These are phyloP conservation scores for Reinhardtius hippoglossoides DNA, from an alignment of 2,113 vertebrate genomes.

Conservation along the genomic window DNA sequence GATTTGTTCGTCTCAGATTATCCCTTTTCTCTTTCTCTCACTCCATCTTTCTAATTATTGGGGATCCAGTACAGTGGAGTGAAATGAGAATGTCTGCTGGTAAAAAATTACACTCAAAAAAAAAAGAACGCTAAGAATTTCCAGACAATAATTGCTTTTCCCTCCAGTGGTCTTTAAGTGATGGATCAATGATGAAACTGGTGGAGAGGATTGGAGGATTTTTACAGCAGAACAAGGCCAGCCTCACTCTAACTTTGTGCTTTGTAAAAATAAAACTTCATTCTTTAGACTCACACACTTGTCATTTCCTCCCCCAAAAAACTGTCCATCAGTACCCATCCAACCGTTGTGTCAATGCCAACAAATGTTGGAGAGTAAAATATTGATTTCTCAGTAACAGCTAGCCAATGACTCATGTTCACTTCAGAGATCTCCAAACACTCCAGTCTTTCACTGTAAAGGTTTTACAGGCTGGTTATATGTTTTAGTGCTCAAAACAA, in stretches of 20 bases:
- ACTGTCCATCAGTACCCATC: constrained; percentile 11
- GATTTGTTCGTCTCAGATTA: constrained; percentile 57
- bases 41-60: constrained; percentile 59
- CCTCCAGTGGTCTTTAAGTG: constrained; percentile 32
- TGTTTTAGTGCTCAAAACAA: constrained; percentile 57
- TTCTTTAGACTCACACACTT: constrained; percentile 17
- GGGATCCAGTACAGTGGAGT: constrained; percentile 33
- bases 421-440: constrained; percentile 48
- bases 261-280: constrained; percentile 47
- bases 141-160: constrained; percentile 27
- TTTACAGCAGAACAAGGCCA: constrained; percentile 32
- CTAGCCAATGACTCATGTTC: constrained; percentile 49
- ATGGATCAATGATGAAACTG: constrained; percentile 56
- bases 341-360: constrained; percentile 40
- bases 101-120: constrained; percentile 32
- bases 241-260: constrained; percentile 16
- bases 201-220: constrained; percentile 13
- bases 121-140: constrained; percentile 25
- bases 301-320: constrained; percentile 25
- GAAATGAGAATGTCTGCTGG: constrained; percentile 51
- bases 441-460: constrained; percentile 37
- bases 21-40: constrained; percentile 23
- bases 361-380: constrained; percentile 47
- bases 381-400: constrained; percentile 63
- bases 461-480: constrained; percentile 45